Conservation (phyloP, 2,888 invertebrate species). For the Rapana venosa region DNA sequence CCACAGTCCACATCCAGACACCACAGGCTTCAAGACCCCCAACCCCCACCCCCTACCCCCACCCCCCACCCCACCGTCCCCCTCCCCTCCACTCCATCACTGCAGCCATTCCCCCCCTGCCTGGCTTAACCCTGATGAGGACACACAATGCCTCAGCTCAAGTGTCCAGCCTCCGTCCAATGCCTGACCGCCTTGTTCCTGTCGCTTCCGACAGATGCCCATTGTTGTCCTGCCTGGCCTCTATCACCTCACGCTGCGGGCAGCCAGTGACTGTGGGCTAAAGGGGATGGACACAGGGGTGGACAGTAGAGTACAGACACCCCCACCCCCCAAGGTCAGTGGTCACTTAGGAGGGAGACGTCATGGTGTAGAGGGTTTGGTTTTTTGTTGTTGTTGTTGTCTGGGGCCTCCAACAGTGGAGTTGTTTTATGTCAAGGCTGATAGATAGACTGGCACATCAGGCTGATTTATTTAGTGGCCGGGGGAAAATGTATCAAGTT, state of each 20-base stretch:
- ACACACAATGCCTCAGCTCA: not conserved
- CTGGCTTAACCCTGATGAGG: not conserved
- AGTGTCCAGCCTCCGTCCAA: constrained; percentile 11
- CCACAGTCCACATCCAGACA: not conserved
- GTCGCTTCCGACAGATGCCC: constrained; percentile 1
- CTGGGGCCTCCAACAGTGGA: not conserved
- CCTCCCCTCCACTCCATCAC: not conserved
- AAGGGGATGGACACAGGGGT: not conserved
- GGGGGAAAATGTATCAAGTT: too few relatives aligned
- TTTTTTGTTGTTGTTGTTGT: not conserved
- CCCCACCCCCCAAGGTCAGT: too few relatives aligned
- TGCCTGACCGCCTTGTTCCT: not conserved
- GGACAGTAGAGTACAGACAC: not conserved
- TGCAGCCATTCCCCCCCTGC: not conserved
- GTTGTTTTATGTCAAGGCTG: constrained; percentile 27
- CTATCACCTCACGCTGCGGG: not conserved
- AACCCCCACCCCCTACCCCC: not conserved
- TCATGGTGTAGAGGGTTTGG: not conserved
- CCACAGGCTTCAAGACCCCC: not conserved
- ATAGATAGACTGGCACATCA: constrained; percentile 16
- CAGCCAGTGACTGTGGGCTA: not conserved
- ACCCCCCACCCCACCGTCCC: not conserved
- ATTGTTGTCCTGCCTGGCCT: not conserved
- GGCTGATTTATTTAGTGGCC: too few relatives aligned
- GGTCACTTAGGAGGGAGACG: not conserved